These are phyloP conservation scores for Lasioglossum morio DNA, from an alignment of 2,888 invertebrate species.

Conservation along the genomic window DNA sequence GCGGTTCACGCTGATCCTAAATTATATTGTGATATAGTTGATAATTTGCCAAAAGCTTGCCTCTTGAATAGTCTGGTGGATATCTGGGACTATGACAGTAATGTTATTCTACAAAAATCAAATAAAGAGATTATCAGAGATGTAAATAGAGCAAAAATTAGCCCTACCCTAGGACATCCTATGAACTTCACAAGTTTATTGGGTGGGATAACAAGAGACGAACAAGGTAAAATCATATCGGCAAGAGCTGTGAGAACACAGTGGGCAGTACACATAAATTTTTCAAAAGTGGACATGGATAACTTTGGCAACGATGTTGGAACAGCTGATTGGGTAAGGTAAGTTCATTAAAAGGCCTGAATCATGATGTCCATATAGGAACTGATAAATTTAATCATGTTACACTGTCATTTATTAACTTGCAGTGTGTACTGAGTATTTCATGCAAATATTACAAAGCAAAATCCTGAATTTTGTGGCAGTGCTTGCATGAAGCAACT, in stretches of 20 bases:
- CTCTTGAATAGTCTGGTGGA: slow-evolving; percentile 89
- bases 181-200: slow-evolving; percentile 88
- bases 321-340: slow-evolving; percentile 90
- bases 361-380: slow-evolving; percentile 46
- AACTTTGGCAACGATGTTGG: slow-evolving; percentile 90
- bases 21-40: slow-evolving; percentile 88
- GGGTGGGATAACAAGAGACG: slow-evolving; percentile 87
- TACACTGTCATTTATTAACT: background rate
- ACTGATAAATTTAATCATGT: background rate
- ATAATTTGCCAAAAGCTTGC: slow-evolving; percentile 88
- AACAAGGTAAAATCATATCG: slow-evolving; percentile 87
- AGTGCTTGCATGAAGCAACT: background rate
- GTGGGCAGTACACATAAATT: slow-evolving; percentile 89
- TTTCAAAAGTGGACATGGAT: slow-evolving; percentile 88
- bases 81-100: slow-evolving; percentile 88
- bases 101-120: slow-evolving; percentile 86
- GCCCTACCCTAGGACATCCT: slow-evolving; percentile 89
- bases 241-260: slow-evolving; percentile 88
- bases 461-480: background rate
- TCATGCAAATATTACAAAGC: background rate
- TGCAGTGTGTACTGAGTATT: background rate
- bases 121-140: slow-evolving; percentile 87
- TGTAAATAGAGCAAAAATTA: slow-evolving; percentile 87
- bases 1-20: slow-evolving; percentile 86
- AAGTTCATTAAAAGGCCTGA: slow-evolving; percentile 69